Conservation (phyloP, 2,113 vertebrate species). For the Nibea albiflora region DNA sequence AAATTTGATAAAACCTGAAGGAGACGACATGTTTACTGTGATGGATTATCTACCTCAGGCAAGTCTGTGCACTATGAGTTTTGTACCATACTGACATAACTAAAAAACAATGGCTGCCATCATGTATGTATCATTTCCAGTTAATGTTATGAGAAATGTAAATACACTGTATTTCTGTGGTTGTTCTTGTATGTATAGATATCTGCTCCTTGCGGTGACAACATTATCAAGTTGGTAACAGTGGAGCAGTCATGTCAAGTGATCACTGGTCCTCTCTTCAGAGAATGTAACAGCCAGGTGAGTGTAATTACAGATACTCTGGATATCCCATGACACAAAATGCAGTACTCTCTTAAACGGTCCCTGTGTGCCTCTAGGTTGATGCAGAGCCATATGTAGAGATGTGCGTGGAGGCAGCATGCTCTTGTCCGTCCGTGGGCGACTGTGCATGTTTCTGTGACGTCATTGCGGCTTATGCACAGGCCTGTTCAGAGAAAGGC, state of each 20-base stretch:
- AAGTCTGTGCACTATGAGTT: neutral
- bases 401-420: slow-evolving; percentile 92
- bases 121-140: neutral
- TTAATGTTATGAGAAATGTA: neutral
- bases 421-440: slow-evolving; percentile 91
- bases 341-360: neutral
- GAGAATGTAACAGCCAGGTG: slow-evolving; percentile 91
- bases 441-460: slow-evolving; percentile 96
- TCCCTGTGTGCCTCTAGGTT: slow-evolving; percentile 82
- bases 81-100: neutral
- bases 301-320: neutral
- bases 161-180: neutral
- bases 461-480: slow-evolving; percentile 89
- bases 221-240: slow-evolving; percentile 87
- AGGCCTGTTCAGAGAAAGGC: slow-evolving; percentile 88
- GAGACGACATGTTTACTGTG: neutral
- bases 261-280: slow-evolving; percentile 89
- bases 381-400: slow-evolving; percentile 92
- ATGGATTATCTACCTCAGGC: neutral
- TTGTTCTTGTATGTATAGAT: slow-evolving; percentile 65
- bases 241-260: slow-evolving; percentile 93
- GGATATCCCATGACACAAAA: neutral
- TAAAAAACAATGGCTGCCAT: neutral
- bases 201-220: slow-evolving; percentile 83
- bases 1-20: too few species aligned